Evolutionary conservation across 2,888 invertebrate genomes (phyloP), one percentile per base, ranked within the genome.

Genomic region (Hyalella azteca): DNA sequence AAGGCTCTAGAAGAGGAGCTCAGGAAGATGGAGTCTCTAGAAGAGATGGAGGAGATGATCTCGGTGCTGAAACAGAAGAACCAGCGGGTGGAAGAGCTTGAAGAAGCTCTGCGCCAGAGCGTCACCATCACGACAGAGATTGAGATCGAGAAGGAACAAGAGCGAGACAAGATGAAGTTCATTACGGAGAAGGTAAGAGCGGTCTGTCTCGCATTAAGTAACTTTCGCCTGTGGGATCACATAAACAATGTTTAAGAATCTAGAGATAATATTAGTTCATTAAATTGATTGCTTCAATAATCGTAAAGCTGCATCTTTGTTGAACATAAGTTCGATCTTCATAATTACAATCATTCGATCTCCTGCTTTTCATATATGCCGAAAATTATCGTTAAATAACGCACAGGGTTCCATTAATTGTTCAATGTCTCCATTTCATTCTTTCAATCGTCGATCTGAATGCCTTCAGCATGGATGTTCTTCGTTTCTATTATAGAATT

Each of bases 101-200:
- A 95, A 87, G 93, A 94, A 85, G 95, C 95, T 29, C 89, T 96
- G 82, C 91, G 94, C 82, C 94, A 95, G 88, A 95, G 94, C 84
- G 92, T 93, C 79, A 87, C 91, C 86, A 91, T 93, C 86, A 91
- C 92, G n/a, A 90, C 91, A 2, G 92, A 93, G 85, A 90, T 92
- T 84, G 92, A 93, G 86, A 90, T 90, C 85, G 91, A 92, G 84
- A 90, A 92, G 85, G 90, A 90, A 86, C 90, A 91, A 85, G 93
- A 93, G 87, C 92, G 92, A 87, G 89, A 90, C 86, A 90, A 90
- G 86, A 89, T 91, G 86, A 91, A 91, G 85, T 90, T 91, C 87
- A 91, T 92, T 83, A 88, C 92, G 86, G 91, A 91, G 86, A 92
- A 91, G 91, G 93, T 93, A 88, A 89, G 86, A 45, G 19, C 13